Evolutionary conservation across 2,113 vertebrate genomes (phyloP).

Genomic region (Paralichthys olivaceus): DNA sequence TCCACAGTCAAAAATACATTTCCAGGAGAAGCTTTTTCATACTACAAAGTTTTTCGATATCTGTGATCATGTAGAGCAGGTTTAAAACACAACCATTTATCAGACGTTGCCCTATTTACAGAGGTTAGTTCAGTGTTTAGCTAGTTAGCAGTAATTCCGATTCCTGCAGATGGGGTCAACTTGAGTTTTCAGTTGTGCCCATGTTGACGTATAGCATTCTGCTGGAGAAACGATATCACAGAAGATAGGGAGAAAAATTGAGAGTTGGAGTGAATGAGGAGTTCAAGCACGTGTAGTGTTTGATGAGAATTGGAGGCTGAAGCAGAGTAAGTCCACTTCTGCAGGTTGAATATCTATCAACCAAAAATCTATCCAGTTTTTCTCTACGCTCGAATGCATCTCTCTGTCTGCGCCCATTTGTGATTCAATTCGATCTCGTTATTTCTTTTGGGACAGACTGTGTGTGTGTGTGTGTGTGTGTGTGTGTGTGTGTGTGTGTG

Average conservation of each 20-base stretch:
- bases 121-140: no score
- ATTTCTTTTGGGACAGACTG: slow-evolving; percentile 9
- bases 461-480: not conserved
- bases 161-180: not conserved
- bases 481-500: not conserved
- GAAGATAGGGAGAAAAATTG: slow-evolving; percentile 7
- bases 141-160: no score
- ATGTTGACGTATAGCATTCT: not conserved
- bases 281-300: slow-evolving; percentile 14
- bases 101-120: no score
- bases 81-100: no score
- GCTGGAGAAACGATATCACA: not conserved
- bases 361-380: slow-evolving; percentile 4
- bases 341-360: slow-evolving; percentile 25
- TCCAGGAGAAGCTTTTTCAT: no score
- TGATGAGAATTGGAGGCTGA: slow-evolving; percentile 5
- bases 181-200: not conserved
- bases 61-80: no score
- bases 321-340: slow-evolving; percentile 12
- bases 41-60: no score
- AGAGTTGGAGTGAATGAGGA: slow-evolving; percentile 20
- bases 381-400: slow-evolving; percentile 9
- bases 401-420: slow-evolving; percentile 16
- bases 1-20: not conserved
- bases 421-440: slow-evolving; percentile 26